These are phyloP conservation scores for Lycaon pictus DNA, from an alignment of 2,113 vertebrate species.

Conservation along the genomic window DNA sequence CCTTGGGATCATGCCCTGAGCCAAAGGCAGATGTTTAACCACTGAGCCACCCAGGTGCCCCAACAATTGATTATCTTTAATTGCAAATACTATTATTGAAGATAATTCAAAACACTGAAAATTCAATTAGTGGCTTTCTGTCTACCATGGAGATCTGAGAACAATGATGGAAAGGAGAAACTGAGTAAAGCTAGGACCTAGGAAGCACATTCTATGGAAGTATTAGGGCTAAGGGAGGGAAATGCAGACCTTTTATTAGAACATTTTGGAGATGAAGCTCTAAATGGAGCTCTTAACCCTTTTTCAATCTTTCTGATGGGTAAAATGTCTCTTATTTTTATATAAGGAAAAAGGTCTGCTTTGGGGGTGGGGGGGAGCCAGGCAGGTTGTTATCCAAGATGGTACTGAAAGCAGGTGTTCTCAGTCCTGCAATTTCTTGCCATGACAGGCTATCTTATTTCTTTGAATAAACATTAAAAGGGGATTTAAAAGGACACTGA, in stretches of 20 bases:
- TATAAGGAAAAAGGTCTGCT: not conserved
- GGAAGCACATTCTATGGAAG: not conserved
- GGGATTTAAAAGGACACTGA: not conserved
- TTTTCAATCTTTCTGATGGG: not conserved
- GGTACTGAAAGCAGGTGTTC: not conserved
- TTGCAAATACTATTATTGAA: constrained; percentile 2
- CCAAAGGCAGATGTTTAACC: too few relatives aligned
- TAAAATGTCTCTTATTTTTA: constrained; percentile 20
- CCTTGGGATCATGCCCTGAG: too few relatives aligned
- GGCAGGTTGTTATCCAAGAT: not conserved
- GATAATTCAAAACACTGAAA: not conserved
- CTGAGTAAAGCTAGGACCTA: not conserved
- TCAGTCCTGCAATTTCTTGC: not conserved
- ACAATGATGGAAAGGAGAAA: not conserved
- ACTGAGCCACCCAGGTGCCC: too few relatives aligned
- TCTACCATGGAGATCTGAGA: not conserved
- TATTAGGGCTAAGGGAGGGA: too few relatives aligned
- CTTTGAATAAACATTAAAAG: not conserved
- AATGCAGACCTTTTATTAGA: not conserved
- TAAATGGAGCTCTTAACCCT: not conserved
- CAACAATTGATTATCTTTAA: not conserved
- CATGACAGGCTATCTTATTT: not conserved
- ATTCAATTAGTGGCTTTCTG: not conserved
- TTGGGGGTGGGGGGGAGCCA: not conserved
- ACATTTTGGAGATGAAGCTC: not conserved